These are phyloP conservation scores for Sepioteuthis lessoniana DNA, from an alignment of 2,888 invertebrate species.

Conservation along the genomic window DNA sequence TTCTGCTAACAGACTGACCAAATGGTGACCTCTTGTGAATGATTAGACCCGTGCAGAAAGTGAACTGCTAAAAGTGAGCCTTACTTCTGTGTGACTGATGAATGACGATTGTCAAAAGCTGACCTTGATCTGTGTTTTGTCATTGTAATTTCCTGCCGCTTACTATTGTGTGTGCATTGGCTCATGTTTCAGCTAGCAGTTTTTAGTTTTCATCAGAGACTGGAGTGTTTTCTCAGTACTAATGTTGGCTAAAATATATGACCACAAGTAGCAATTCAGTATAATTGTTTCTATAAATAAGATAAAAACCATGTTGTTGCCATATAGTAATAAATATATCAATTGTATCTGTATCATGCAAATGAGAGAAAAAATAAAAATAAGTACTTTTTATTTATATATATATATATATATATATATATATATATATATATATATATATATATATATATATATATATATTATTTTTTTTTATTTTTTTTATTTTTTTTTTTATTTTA, in stretches of 20 bases:
- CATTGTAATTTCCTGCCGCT: neutral
- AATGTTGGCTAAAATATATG: neutral
- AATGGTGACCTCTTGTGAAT: neutral
- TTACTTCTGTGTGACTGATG: neutral
- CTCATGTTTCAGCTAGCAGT: neutral
- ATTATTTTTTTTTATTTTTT: too few species aligned
- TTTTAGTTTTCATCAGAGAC: neutral
- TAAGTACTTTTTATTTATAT: too few species aligned
- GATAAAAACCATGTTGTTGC: neutral
- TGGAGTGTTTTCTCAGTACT: neutral
- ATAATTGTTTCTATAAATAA: neutral
- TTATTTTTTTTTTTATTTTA: too few species aligned
- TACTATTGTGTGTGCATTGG: constrained; percentile 17
- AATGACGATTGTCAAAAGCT: neutral
- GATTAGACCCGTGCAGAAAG: neutral
- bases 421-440: too few species aligned
- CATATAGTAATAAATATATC: neutral
- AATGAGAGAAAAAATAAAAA: too few species aligned
- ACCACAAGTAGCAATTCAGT: neutral
- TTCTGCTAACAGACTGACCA: neutral
- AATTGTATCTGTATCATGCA: neutral
- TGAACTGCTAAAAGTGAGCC: neutral
- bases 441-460: too few species aligned
- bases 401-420: too few species aligned
- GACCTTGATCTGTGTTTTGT: neutral